Conservation (phyloP, 2,888 invertebrate species). For the Pilophorus perplexus region DNA sequence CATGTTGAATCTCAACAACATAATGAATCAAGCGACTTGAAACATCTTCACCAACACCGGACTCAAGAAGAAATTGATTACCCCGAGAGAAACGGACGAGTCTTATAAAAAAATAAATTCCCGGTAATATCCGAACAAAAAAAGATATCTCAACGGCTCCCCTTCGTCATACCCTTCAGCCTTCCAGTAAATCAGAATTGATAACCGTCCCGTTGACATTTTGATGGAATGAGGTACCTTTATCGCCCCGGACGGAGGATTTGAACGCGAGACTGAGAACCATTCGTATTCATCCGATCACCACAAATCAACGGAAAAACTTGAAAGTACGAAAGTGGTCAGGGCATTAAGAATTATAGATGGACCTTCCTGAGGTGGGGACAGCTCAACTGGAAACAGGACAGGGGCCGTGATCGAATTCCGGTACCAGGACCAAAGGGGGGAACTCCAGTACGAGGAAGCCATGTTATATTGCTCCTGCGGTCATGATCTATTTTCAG, state of each 20-base stretch:
- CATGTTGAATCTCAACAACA: too few relatives aligned
- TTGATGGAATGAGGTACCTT: slow-evolving; percentile 23
- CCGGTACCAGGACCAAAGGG: too few relatives aligned
- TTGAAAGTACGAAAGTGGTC: neutral
- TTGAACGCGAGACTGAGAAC: neutral
- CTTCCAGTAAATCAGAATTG: slow-evolving; percentile 13
- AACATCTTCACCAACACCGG: too few relatives aligned
- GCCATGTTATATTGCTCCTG: slow-evolving; percentile 33
- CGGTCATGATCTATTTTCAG: slow-evolving; percentile 28
- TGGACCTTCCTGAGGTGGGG: neutral
- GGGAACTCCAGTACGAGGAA: too few relatives aligned
- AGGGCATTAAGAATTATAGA: slow-evolving; percentile 18
- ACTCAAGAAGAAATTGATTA: too few relatives aligned
- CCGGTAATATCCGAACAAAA: neutral
- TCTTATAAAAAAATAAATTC: neutral
- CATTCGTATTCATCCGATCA: slow-evolving; percentile 31
- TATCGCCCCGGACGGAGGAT: neutral
- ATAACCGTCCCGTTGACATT: slow-evolving; percentile 21
- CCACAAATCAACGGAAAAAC: slow-evolving; percentile 20
- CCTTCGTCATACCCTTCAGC: neutral
- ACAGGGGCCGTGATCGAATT: neutral
- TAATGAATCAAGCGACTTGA: too few relatives aligned
- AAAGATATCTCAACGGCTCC: neutral
- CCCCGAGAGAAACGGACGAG: neutral
- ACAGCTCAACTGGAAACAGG: neutral